Base-by-base conservation (phyloP, 2,113 vertebrate species). In the Neodon shergylaensis region DNA sequence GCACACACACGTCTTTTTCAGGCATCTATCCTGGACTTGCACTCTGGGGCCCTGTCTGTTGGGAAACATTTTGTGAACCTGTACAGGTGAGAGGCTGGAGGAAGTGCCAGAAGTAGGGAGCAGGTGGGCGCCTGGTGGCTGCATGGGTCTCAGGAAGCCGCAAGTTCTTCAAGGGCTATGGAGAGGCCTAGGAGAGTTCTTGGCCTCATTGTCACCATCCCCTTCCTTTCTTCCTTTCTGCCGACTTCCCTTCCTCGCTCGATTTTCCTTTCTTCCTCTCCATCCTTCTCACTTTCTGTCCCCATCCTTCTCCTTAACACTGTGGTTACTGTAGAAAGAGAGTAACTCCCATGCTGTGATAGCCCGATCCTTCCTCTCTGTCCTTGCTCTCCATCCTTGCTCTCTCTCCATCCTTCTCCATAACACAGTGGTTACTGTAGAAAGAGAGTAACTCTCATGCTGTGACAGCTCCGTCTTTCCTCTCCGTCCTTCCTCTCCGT, bases 41-140 rank as follows among this genome's bases (percentile, higher is more conserved):
- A 99, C 97, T 99, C 99, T 0, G 99, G 99, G 92, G 99, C 99
- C 16, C 97, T 99, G 95, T 99, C 99, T 0, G 98, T 99, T 96
- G 99, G 99, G 36, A 99, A 99, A 95, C 99, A 99, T 97, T 99
- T 99, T 98, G 99, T 99, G 77, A 99, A 99, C 97, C 98, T 99
- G 91, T 99, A 99, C 98, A 99, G 99, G 99, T 99, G 97, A 98
- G 98, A 47, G 85, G 66, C 68, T 88, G 49, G 8, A 72, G 49
- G 36, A 13, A n/a, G 14, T 0, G 36, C 82, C 16, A 28, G 44
- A 74, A 83, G 16, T 12, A 13, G 36, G 77, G 17, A 36, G 44
- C 28, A 49, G 33, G 10, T 22, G 70, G 33, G 36, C 4, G 10
- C 11, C 36, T 4, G 8, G 22, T 44, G 9, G 65, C 66, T 65